phyloP scores from a whole-genome alignment of 92 coral and sea anemone species.

The Actinernus sp. region DNA sequence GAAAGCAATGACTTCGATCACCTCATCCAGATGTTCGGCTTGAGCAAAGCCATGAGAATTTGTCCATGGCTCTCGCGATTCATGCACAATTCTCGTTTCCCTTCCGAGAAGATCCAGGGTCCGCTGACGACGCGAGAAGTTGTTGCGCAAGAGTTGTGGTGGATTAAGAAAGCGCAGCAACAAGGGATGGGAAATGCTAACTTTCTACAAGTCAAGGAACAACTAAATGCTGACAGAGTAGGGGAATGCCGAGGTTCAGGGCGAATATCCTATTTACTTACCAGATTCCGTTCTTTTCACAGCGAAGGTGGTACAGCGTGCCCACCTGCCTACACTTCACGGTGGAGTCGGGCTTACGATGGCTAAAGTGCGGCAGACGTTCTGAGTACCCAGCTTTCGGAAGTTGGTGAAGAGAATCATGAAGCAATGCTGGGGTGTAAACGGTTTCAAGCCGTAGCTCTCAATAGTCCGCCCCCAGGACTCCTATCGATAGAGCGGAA shows the following conservation, averaged over 20 bases:
- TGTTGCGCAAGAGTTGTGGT: not conserved
- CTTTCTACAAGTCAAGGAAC: slow-evolving; percentile 8
- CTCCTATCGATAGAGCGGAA: too few species aligned
- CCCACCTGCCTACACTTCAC: slow-evolving; percentile 16
- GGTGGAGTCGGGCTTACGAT: slow-evolving; percentile 29
- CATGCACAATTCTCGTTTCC: not conserved
- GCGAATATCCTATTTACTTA: slow-evolving; percentile 30
- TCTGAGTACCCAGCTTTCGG: too few species aligned
- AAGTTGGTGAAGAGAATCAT: too few species aligned
- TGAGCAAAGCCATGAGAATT: slow-evolving; percentile 37
- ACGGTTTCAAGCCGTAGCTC: slow-evolving; percentile 53
- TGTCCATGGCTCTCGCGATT: slow-evolving; percentile 15
- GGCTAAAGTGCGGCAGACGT: too few species aligned
- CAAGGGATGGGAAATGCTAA: not conserved
- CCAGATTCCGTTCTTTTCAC: slow-evolving; percentile 14
- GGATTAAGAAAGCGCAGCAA: slow-evolving; percentile 3
- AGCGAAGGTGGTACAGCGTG: slow-evolving; percentile 33
- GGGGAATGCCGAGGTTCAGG: slow-evolving; percentile 14
- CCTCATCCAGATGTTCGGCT: slow-evolving; percentile 61
- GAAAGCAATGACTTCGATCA: slow-evolving; percentile 28
- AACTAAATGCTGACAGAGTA: slow-evolving; percentile 4
- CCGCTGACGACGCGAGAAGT: slow-evolving; percentile 11
- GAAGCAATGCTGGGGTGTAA: slow-evolving; percentile 57
- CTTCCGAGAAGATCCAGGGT: slow-evolving; percentile 1
- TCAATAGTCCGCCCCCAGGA: slow-evolving; percentile 30